Evolutionary conservation across 2,888 invertebrate genomes (phyloP).

Genomic region (Volucella bombylans): DNA sequence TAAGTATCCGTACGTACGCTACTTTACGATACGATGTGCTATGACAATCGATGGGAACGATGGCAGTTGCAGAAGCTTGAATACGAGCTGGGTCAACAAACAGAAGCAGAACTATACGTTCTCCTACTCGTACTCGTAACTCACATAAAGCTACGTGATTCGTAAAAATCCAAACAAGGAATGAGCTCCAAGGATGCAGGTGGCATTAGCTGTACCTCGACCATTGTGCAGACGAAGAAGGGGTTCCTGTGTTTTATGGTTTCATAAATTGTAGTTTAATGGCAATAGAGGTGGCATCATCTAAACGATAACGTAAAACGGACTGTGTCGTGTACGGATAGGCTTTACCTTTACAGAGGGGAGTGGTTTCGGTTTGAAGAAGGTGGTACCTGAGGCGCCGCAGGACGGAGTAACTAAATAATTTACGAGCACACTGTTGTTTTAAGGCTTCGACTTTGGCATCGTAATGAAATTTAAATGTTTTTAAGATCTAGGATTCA

Average conservation of each 20-base stretch:
- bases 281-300: conserved; percentile 57
- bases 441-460: conserved; percentile 41
- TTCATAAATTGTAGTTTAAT: conserved; percentile 64
- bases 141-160: conserved; percentile 10
- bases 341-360: background rate
- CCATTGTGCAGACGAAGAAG: conserved; percentile 3
- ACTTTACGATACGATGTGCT: conserved; percentile 1
- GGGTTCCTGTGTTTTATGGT: conserved; percentile 43
- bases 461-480: conserved; percentile 68
- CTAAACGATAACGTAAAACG: conserved; percentile 61
- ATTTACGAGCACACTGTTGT: conserved; percentile 71
- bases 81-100: too few relatives aligned
- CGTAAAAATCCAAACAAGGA: conserved; percentile 5
- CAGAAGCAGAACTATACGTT: too few relatives aligned
- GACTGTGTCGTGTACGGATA: conserved; percentile 1
- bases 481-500: conserved; percentile 61
- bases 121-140: too few relatives aligned
- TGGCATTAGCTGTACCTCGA: conserved; percentile 10
- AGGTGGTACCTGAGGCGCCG: conserved; percentile 13
- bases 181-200: conserved; percentile 10
- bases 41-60: conserved; percentile 49
- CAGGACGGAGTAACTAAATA: conserved; percentile 37
- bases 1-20: background rate
- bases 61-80: background rate
- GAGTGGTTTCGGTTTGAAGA: background rate